A percentile compares a stretch with the other conserved stretches of the same genome.
Evolutionary conservation across 2,888 invertebrate genomes (phyloP).

Genomic region (Harmothoe impar): DNA sequence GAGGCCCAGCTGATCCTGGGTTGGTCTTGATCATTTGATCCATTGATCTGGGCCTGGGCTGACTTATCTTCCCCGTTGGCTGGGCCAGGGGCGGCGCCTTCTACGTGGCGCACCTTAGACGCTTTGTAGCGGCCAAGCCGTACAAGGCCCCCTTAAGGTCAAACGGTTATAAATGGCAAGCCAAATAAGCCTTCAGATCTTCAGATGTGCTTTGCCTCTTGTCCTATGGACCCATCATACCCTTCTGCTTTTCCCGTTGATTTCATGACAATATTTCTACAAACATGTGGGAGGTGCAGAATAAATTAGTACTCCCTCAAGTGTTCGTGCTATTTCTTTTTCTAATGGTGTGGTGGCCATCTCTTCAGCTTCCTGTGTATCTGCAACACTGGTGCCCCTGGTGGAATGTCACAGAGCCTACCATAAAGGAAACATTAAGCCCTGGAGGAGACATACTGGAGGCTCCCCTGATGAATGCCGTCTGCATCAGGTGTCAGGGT

Average conservation of each 20-base stretch:
- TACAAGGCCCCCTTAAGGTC: slow-evolving; percentile 4
- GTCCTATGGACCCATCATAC: too few relatives aligned
- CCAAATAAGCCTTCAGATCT: background rate
- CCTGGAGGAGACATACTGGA: background rate
- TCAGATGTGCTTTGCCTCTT: too few relatives aligned
- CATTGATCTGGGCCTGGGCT: background rate
- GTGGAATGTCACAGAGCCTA: too few relatives aligned
- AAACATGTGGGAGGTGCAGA: too few relatives aligned
- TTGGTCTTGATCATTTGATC: slow-evolving; percentile 28
- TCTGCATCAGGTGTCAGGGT: background rate
- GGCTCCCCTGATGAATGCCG: background rate
- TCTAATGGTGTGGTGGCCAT: too few relatives aligned
- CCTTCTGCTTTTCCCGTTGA: too few relatives aligned
- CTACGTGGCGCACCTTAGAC: background rate
- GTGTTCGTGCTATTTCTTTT: too few relatives aligned
- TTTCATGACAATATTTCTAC: too few relatives aligned
- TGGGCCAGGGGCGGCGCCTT: background rate
- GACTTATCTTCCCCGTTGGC: background rate
- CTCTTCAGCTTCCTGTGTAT: too few relatives aligned
- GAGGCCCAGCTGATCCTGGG: slow-evolving; percentile 6
- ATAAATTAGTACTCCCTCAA: too few relatives aligned
- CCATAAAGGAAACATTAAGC: too few relatives aligned
- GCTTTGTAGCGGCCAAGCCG: background rate
- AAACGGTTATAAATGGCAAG: background rate
- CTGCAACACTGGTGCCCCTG: too few relatives aligned